Conservation (phyloP, 53 echinoderm and acorn worm species). For the Luidia sarsii region DNA sequence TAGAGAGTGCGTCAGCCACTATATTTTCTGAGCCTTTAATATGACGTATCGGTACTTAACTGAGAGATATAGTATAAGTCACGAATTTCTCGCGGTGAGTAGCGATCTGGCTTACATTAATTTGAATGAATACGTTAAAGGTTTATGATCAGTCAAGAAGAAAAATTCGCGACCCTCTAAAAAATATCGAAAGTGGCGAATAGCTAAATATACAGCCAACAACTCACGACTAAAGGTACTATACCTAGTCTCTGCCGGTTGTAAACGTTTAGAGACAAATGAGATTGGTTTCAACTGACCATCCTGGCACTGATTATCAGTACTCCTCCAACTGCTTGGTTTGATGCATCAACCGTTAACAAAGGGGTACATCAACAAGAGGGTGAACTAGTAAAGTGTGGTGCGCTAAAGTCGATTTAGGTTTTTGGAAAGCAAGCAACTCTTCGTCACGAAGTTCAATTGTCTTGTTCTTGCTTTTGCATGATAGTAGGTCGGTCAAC, state of each 20-base stretch:
- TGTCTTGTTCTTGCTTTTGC: slow-evolving; percentile 25
- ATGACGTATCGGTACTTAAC: neutral
- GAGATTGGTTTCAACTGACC: neutral
- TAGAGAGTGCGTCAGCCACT: neutral
- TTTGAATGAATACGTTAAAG: neutral
- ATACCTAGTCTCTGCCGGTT: neutral
- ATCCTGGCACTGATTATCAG: neutral
- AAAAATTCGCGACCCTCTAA: too few relatives aligned
- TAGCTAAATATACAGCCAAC: neutral
- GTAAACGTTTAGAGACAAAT: neutral
- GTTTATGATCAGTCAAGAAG: neutral
- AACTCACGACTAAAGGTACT: too few relatives aligned
- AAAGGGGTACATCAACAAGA: neutral
- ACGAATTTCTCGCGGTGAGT: neutral
- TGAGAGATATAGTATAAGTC: neutral
- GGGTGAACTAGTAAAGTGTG: slow-evolving; percentile 30
- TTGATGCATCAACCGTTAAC: too few relatives aligned
- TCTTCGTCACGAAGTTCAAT: slow-evolving; percentile 40
- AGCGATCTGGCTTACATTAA: too few relatives aligned
- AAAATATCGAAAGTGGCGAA: too few relatives aligned
- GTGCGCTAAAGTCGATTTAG: slow-evolving; percentile 49
- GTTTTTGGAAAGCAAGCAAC: slow-evolving; percentile 5
- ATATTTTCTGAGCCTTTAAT: neutral
- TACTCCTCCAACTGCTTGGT: too few relatives aligned
- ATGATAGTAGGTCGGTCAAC: slow-evolving; percentile 59